A percentile compares a stretch with the other conserved stretches of the same genome.
phyloP scores from a whole-genome alignment of 1,140 invertebrate genomes.

The Cyphomyrmex costatus region DNA sequence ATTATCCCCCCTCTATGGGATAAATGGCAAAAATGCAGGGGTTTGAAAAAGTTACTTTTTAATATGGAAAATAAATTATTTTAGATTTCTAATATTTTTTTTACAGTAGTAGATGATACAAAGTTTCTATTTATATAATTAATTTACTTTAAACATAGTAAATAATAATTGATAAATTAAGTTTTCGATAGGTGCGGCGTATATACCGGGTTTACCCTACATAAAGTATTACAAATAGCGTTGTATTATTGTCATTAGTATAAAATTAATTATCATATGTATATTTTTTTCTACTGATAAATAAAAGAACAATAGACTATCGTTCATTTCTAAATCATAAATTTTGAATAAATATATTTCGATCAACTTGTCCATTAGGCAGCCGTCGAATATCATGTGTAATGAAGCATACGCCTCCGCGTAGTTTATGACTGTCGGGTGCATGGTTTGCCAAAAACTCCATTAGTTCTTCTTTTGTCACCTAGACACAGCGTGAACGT shows the following conservation, averaged over 20 bases:
- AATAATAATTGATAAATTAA: too few species aligned
- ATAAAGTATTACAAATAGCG: neutral
- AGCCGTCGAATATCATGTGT: neutral
- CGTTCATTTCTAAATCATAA: neutral
- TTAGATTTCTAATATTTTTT: too few species aligned
- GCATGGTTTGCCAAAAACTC: neutral
- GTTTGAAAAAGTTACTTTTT: too few species aligned
- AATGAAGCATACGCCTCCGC: neutral
- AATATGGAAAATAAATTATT: too few species aligned
- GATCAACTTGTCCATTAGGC: constrained; percentile 8
- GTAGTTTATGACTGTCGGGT: neutral
- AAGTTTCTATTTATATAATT: too few species aligned
- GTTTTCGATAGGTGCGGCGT: too few species aligned
- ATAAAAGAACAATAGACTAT: neutral
- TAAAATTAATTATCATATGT: neutral
- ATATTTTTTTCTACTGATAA: neutral
- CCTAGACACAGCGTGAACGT: neutral
- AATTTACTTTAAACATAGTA: too few species aligned
- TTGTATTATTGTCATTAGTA: neutral
- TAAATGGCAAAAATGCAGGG: too few species aligned
- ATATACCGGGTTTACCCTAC: too few species aligned
- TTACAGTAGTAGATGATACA: too few species aligned
- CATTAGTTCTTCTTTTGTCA: neutral
- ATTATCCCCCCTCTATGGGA: too few species aligned
- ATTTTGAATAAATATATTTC: neutral